Base-by-base conservation (phyloP, 2,113 vertebrate species). In the Solea solea region DNA sequence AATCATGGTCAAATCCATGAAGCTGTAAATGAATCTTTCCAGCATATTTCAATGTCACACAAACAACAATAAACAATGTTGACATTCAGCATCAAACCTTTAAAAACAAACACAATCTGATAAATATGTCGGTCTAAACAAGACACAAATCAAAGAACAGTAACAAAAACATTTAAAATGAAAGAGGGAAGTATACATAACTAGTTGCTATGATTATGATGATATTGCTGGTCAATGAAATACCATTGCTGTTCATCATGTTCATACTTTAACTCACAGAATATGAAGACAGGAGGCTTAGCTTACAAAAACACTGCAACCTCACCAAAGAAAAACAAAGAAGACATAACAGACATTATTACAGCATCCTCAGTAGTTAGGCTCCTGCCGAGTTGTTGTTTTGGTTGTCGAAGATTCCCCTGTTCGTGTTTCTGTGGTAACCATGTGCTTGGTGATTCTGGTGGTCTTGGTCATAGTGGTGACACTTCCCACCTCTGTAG, bases 391-490 rank as follows among this genome's bases (percentile, higher is more conserved):
- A 49, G 72, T 77, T 50, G 76, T 74, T 15, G 69, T 70, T 0
- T 51, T 59, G n/a, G 62, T 64, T 11, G 81, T 78, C 0, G 89
- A 86, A 8, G 91, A 79, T 74, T 93, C 90, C 2, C 83, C 76
- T 53, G 91, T 85, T 58, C 56, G 83, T 5, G 85, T 80, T 80
- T 93, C 90, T 1, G 82, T 71, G 11, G 82, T 69, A 12, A 87
- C 81, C 53, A 78, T 63, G n/a, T 88, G 91, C 21, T 85, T 86
- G 16, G 84, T 88, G 56, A 82, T 86, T 57, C 88, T 92, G 40
- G 86, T 83, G 57, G 80, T 92, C 78, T 93, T 93, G 44, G 91
- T 83, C 9, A 90, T 72, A 59, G 64, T 78, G 25, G 86, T 86
- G 8, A 89, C 66, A 16, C 86, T 82, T 60, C 69, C 83, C 21